Percentiles rank a stretch among this genome's conserved stretches.
These are phyloP conservation scores for Cryptocheilus praepositus DNA, from an alignment of 2,888 invertebrate genomes.

Conservation along the genomic window DNA sequence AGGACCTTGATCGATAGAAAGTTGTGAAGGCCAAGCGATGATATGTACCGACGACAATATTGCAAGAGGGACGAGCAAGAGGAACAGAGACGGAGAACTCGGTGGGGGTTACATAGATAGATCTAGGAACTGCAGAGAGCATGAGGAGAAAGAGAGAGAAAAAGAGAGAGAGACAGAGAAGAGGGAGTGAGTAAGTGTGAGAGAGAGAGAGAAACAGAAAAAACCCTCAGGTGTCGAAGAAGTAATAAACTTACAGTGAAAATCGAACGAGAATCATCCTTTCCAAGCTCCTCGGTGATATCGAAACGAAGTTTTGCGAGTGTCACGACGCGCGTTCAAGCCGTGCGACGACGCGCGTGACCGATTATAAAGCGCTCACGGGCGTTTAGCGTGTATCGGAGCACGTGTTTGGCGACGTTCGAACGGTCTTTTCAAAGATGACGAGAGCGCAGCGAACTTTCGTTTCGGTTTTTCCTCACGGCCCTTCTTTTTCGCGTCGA, in stretches of 20 bases:
- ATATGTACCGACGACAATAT: constrained; percentile 1
- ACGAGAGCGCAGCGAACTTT: too few species aligned
- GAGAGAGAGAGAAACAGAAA: neutral
- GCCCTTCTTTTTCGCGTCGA: neutral
- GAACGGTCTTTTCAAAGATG: neutral
- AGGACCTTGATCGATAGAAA: constrained; percentile 9
- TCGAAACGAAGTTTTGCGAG: constrained; percentile 12
- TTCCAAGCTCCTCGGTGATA: constrained; percentile 41
- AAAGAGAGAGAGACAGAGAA: neutral
- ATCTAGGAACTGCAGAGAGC: constrained; percentile 5
- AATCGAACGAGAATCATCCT: constrained; percentile 66
- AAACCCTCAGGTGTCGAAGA: neutral
- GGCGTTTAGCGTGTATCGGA: neutral
- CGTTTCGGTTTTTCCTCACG: too few species aligned
- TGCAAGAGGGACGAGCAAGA: neutral
- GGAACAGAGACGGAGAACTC: neutral
- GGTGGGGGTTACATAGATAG: constrained; percentile 6
- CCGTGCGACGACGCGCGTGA: too few species aligned
- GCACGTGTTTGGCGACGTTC: constrained; percentile 21
- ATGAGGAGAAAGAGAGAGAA: neutral
- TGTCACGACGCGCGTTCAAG: neutral
- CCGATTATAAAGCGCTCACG: neutral
- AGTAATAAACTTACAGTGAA: constrained; percentile 67
- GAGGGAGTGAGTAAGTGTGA: neutral
- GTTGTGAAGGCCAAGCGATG: neutral